These are phyloP conservation scores for Alethe castanea DNA, from an alignment of 2,113 vertebrate genomes.

Conservation along the genomic window DNA sequence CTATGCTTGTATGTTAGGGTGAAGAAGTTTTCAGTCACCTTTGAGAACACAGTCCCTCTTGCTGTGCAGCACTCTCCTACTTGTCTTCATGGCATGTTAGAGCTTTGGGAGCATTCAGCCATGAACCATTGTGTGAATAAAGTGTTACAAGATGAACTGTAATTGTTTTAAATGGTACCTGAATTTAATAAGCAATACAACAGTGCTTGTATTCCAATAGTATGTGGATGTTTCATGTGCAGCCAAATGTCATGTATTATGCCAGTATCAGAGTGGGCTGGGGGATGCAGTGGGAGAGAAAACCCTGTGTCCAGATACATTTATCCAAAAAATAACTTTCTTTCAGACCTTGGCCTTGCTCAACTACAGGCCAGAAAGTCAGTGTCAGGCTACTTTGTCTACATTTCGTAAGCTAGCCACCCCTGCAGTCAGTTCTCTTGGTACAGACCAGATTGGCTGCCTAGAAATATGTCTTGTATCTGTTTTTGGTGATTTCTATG, in stretches of 20 bases:
- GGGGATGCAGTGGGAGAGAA: not conserved
- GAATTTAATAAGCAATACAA: not conserved
- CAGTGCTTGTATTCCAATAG: not conserved
- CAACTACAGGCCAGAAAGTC: not conserved
- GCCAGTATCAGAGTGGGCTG: not conserved
- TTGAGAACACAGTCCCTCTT: not conserved
- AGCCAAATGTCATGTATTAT: not conserved
- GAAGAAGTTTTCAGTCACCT: not conserved
- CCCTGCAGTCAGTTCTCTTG: not conserved
- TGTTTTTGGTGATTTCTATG: not conserved
- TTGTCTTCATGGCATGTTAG: not conserved
- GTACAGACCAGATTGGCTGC: not conserved
- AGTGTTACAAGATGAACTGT: not conserved
- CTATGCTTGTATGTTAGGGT: not conserved
- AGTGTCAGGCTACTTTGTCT: not conserved
- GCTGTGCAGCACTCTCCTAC: not conserved
- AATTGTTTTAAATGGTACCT: not conserved
- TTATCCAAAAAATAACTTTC: not conserved
- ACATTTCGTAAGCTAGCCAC: not conserved
- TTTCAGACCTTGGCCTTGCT: not conserved
- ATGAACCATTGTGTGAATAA: not conserved
- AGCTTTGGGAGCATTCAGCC: not conserved
- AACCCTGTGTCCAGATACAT: not conserved
- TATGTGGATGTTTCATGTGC: not conserved
- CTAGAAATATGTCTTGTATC: not conserved